phyloP scores from a whole-genome alignment of 2,888 invertebrate genomes.

The Tinea pellionella region DNA sequence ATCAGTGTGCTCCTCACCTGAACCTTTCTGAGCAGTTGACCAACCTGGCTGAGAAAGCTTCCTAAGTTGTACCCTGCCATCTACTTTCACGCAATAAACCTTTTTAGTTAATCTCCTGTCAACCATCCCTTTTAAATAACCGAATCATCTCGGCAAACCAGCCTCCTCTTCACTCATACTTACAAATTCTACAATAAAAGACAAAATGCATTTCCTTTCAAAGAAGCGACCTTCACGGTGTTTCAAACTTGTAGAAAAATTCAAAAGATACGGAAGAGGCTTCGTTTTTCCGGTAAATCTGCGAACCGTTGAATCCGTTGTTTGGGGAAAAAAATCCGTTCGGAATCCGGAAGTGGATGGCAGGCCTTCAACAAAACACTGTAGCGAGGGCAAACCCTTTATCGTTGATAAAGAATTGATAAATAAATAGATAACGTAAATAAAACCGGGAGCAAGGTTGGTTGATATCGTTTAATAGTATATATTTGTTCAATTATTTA shows the following conservation, averaged over 20 bases:
- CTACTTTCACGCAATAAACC: too few relatives aligned
- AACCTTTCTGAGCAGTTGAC: too few relatives aligned
- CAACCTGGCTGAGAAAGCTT: too few relatives aligned
- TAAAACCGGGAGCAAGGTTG: conserved; percentile 38
- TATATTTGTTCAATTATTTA: neutral
- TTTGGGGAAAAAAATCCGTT: neutral
- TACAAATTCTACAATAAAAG: too few relatives aligned
- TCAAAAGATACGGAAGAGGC: neutral
- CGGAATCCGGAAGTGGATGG: conserved; percentile 39
- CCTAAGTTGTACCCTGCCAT: too few relatives aligned
- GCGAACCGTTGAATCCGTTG: neutral
- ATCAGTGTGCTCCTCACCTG: too few relatives aligned
- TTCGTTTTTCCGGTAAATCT: neutral
- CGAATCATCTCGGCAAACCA: too few relatives aligned
- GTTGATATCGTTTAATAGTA: neutral
- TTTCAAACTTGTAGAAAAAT: neutral
- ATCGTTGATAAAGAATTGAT: conserved; percentile 45
- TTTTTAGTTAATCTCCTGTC: too few relatives aligned
- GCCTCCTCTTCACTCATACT: too few relatives aligned
- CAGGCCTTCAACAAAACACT: conserved; percentile 35
- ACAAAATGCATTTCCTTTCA: neutral
- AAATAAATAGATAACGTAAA: conserved; percentile 42
- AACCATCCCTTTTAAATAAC: too few relatives aligned
- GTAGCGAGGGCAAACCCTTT: conserved; percentile 52
- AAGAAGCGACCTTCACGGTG: neutral